Evolutionary conservation across 1,140 invertebrate genomes (phyloP), one percentile per base, ranked within the genome.

Genomic region (Drosophila malerkotliana): DNA sequence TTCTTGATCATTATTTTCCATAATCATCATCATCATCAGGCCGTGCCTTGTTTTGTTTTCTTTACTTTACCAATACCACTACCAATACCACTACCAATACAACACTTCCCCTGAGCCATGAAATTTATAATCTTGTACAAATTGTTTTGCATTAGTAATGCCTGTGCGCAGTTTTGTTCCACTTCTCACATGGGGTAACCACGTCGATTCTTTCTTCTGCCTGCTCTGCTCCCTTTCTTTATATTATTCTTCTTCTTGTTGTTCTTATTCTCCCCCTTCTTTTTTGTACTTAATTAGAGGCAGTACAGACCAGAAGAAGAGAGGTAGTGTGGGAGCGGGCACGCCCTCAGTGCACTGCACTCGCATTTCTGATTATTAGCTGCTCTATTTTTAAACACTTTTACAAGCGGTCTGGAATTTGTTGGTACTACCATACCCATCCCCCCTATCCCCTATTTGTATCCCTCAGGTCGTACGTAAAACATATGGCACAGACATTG

Each of bases 111-210:
- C 62, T 66, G 72, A 81, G 72, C 72, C 78, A 81, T 81, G 78
- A 81, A 81, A 81, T 81, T 81, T 72, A 77, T 72, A 81, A 81
- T 81, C 77, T 80, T 76, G 57, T 81, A 77, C 72, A 81, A 81
- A 81, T 77, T 82, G 68, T 82, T 82, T 82, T 73, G 62, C 62
- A 81, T 82, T 81, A 74, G 73, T 81, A 77, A 73, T 77, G 79
- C 57, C 73, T 82, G 63, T 64, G 78, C 68, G 79, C 73, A 59
- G 60, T 81, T 80, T 72, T 47, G 69, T 82, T 62, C 61, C 73
- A 77, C 68, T 77, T 77, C 73, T 55, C 73, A 77, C 66, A 71
- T 52, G 44, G 48, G 57, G 48, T 47, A 56, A 45, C 28, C 32
- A 58, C 41, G 59, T 58, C 18, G 55, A 21, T 37, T 59, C 62